phyloP scores from a whole-genome alignment of 2,797 vertebrate species.

The Sebastes taczanowskii region DNA sequence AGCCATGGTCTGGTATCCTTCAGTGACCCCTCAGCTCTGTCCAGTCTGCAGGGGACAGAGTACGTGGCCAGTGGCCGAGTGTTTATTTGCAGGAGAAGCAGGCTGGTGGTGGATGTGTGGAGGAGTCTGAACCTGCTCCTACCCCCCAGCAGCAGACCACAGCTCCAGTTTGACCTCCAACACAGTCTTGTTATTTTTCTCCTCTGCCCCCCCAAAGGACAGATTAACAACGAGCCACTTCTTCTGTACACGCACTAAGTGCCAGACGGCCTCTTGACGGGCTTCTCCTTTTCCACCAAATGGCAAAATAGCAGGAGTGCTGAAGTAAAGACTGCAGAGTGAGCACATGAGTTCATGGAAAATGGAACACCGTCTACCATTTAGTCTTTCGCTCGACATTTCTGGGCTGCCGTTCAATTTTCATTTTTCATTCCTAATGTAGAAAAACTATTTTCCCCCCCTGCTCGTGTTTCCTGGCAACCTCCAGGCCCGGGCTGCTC shows the following conservation, averaged over 20 bases:
- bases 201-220: conserved; percentile 34
- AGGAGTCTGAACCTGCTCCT: conserved; percentile 40
- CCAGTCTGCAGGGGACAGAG: conserved; percentile 19
- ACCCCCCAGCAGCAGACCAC: conserved; percentile 30
- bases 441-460: conserved; percentile 85
- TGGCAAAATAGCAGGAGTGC: conserved; percentile 44
- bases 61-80: conserved; percentile 8
- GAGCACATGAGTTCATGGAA: conserved; percentile 87
- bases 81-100: conserved; percentile 66
- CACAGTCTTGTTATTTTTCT: conserved; percentile 42
- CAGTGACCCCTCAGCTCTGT: conserved; percentile 44
- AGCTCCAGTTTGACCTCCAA: conserved; percentile 57
- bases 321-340: conserved; percentile 54
- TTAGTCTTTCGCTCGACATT: conserved; percentile 81
- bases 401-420: conserved; percentile 80
- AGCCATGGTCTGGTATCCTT: conserved; percentile 30
- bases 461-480: conserved; percentile 85
- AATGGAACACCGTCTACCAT: conserved; percentile 82
- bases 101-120: conserved; percentile 17
- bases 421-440: conserved; percentile 83
- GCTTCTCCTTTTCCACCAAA: conserved; percentile 58
- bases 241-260: conserved; percentile 13
- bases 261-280: conserved; percentile 41
- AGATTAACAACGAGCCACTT: conserved; percentile 59
- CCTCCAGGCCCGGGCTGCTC: conserved; percentile 66